Evolutionary conservation across 2,797 vertebrate species (phyloP).

Genomic region (Threskiornis aethiopicus): DNA sequence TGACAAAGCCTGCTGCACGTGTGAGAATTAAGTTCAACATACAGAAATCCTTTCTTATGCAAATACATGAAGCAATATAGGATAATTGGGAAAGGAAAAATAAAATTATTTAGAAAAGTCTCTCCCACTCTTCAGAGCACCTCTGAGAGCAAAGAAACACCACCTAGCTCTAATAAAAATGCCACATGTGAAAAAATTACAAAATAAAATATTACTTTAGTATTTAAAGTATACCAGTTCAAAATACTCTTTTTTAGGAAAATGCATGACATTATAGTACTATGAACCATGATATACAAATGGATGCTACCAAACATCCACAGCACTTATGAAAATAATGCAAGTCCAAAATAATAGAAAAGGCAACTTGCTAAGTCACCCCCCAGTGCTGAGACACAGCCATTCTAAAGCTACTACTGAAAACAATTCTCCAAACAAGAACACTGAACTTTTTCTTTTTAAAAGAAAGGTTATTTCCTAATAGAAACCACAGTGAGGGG

Average conservation of each 20-base stretch:
- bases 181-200: background rate
- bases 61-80: background rate
- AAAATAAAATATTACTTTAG: background rate
- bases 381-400: background rate
- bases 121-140: background rate
- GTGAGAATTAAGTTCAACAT: background rate
- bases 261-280: fast-evolving
- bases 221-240: background rate
- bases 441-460: slow-evolving; percentile 42
- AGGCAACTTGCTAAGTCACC: background rate
- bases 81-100: background rate
- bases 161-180: background rate
- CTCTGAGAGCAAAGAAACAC: background rate
- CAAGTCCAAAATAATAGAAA: background rate
- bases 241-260: background rate
- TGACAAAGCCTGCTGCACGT: background rate
- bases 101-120: background rate
- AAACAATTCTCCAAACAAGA: slow-evolving; percentile 63
- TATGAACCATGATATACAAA: background rate
- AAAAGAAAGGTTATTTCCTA: slow-evolving; percentile 69
- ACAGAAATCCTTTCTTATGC: background rate
- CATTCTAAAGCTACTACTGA: slow-evolving; percentile 24
- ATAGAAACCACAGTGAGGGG: slow-evolving; percentile 43
- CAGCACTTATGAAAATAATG: background rate
- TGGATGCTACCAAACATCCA: background rate